phyloP scores from a whole-genome alignment of 2,888 invertebrate species.

The Cloeon dipterum region DNA sequence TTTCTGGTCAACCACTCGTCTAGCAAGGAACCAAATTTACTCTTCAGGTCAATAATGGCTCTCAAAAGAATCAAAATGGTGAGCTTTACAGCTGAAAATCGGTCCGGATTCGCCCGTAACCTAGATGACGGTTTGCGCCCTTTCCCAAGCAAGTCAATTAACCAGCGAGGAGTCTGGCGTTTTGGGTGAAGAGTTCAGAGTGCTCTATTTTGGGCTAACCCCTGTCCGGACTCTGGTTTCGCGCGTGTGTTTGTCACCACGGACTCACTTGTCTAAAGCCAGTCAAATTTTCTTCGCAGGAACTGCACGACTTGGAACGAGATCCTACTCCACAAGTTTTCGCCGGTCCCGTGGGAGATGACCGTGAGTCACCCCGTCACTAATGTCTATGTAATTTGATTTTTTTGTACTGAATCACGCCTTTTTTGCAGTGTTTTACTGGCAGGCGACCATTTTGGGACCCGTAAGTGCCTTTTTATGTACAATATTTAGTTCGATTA shows the following conservation, averaged over 20 bases:
- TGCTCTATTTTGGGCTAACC: neutral
- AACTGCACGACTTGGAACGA: constrained; percentile 99
- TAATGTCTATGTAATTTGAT: neutral
- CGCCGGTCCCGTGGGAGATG: constrained; percentile 99
- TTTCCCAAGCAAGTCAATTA: neutral
- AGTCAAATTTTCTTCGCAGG: constrained; percentile 45
- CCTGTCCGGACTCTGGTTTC: too few species aligned
- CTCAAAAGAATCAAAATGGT: constrained; percentile 1
- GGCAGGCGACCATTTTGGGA: constrained; percentile 99
- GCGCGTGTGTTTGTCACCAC: too few species aligned
- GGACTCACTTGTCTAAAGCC: too few species aligned
- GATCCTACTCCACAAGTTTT: constrained; percentile 99
- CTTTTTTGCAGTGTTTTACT: constrained; percentile 85
- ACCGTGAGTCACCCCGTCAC: constrained; percentile 46
- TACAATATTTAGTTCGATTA: too few species aligned
- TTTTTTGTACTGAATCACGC: constrained; percentile 8
- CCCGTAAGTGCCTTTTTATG: constrained; percentile 60
- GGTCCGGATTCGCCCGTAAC: too few species aligned
- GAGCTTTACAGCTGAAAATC: too few species aligned
- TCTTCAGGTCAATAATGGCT: too few species aligned
- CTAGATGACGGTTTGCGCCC: neutral
- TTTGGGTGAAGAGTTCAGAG: too few species aligned
- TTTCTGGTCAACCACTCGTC: too few species aligned
- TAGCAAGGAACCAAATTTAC: too few species aligned
- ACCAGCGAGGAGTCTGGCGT: too few species aligned